These are phyloP conservation scores for Drosophila baimaii DNA, from an alignment of 1,140 invertebrate genomes.

Conservation along the genomic window DNA sequence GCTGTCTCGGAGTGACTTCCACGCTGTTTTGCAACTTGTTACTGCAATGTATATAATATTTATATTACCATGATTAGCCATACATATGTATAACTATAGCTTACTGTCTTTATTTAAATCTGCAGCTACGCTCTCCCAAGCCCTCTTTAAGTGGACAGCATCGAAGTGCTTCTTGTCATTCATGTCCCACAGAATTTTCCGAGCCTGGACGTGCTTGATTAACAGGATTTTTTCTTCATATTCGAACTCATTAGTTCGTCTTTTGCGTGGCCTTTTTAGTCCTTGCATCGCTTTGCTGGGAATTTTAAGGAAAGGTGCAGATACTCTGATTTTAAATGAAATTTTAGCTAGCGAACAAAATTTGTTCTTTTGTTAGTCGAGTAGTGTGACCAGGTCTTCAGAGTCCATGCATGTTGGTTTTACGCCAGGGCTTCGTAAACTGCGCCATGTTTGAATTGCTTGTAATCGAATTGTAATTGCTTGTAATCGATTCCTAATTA, in stretches of 20 bases:
- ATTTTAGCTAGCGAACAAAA: background rate
- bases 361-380: background rate
- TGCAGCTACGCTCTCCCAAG: background rate
- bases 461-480: too few species aligned
- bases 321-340: background rate
- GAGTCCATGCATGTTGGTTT: too few species aligned
- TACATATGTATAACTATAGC: background rate
- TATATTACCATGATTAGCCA: background rate
- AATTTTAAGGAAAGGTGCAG: too few species aligned
- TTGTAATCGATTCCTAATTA: too few species aligned
- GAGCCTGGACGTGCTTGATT: background rate
- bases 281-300: background rate
- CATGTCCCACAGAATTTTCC: background rate
- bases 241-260: background rate
- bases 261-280: background rate
- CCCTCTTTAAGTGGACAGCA: background rate
- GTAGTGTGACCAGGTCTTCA: slow-evolving; percentile 1
- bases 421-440: too few species aligned
- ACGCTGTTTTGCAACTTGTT: background rate
- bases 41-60: background rate
- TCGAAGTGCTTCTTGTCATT: background rate
- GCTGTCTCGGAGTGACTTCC: slow-evolving; percentile 2
- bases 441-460: too few species aligned
- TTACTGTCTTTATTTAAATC: slow-evolving; percentile 2
- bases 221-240: background rate